Conservation (phyloP, 1,140 invertebrate species). For the Stratiolaelaps scimitus region DNA sequence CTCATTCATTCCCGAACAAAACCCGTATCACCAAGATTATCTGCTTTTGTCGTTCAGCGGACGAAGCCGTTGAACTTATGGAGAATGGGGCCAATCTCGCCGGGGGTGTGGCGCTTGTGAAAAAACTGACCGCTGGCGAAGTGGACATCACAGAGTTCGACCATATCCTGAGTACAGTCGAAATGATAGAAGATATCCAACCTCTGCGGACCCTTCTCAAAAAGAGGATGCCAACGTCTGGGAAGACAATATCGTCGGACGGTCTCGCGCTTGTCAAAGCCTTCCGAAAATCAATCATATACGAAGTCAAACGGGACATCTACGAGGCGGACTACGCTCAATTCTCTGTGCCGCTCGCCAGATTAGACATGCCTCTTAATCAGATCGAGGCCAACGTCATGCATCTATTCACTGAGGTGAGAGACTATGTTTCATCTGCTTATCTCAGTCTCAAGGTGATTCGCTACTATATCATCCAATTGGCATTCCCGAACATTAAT, state of each 20-base stretch:
- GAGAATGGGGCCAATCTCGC: conserved; percentile 10
- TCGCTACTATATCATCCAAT: too few species aligned
- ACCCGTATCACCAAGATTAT: conserved; percentile 1
- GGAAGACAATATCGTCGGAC: not conserved
- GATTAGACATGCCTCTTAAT: conserved; percentile 4
- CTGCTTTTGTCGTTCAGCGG: not conserved
- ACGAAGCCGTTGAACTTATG: not conserved
- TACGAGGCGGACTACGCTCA: conserved; percentile 19
- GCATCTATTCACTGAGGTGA: not conserved
- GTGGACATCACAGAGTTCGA: not conserved
- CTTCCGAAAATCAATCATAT: not conserved
- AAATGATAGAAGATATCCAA: not conserved
- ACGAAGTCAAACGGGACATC: not conserved
- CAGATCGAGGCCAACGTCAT: not conserved
- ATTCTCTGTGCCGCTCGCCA: conserved; percentile 1
- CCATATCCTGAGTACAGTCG: not conserved
- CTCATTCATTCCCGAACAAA: conserved; percentile 12
- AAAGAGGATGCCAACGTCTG: not conserved
- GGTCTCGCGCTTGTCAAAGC: not conserved
- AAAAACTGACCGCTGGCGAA: conserved; percentile 1
- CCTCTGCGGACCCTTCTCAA: conserved; percentile 11
- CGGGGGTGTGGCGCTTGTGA: not conserved
- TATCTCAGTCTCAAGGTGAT: too few species aligned
- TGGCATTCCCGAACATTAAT: too few species aligned
- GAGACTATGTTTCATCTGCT: not conserved